phyloP scores from a whole-genome alignment of 2,888 invertebrate genomes.

The Glaucopsyche alexis region DNA sequence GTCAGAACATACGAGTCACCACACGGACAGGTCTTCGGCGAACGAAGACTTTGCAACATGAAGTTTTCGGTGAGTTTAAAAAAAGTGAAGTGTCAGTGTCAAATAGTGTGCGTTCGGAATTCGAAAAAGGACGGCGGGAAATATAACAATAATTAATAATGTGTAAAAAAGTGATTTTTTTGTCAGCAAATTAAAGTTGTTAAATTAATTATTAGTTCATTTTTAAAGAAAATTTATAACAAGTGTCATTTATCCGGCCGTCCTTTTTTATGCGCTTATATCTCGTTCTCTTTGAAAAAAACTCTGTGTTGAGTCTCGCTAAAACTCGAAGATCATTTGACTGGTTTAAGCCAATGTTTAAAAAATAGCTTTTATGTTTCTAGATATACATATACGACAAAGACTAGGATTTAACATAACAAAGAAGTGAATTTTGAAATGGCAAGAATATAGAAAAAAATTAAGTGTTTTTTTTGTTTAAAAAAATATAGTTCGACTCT shows the following conservation, averaged over 20 bases:
- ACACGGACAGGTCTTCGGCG: slow-evolving; percentile 77
- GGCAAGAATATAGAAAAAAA: too few species aligned
- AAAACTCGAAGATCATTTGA: too few species aligned
- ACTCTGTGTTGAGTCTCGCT: too few species aligned
- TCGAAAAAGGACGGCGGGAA: slow-evolving; percentile 28
- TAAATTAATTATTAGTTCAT: neutral
- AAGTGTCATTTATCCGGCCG: slow-evolving; percentile 4
- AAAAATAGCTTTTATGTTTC: too few species aligned
- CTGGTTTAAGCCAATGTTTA: neutral
- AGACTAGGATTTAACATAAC: too few species aligned
- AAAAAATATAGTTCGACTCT: too few species aligned
- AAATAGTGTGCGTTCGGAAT: slow-evolving; percentile 30
- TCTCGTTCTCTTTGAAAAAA: neutral
- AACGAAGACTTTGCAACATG: slow-evolving; percentile 75
- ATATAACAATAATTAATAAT: neutral
- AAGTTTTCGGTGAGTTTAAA: slow-evolving; percentile 72
- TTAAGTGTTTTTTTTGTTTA: too few species aligned
- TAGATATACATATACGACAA: too few species aligned
- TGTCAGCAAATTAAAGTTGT: neutral
- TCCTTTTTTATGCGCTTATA: neutral
- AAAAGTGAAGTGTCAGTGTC: slow-evolving; percentile 44
- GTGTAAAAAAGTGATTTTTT: neutral
- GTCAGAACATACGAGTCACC: slow-evolving; percentile 44
- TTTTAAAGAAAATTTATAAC: neutral
- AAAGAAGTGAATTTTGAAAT: too few species aligned